Percentiles rank a stretch among this genome's conserved stretches.
phyloP scores from a whole-genome alignment of 2,888 invertebrate species.

The Chrysomela aeneicollis region DNA sequence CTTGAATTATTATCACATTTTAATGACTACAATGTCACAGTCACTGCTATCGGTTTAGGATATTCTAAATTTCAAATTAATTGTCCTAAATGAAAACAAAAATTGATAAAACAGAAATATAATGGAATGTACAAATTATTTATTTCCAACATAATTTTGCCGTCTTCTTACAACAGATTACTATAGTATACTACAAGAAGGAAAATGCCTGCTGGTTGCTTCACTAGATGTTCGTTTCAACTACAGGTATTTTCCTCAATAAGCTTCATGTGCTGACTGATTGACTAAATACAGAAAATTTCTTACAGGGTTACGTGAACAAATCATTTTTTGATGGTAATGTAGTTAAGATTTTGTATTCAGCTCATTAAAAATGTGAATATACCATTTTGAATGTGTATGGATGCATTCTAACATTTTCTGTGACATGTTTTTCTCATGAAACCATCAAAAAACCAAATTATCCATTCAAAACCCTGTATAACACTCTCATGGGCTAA shows the following conservation, averaged over 20 bases:
- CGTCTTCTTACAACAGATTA: constrained; percentile 64
- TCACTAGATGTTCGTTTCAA: constrained; percentile 14
- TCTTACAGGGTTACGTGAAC: constrained; percentile 30
- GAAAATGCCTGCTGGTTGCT: constrained; percentile 30
- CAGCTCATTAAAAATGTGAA: no score
- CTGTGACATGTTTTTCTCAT: no score
- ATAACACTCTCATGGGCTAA: constrained; percentile 49
- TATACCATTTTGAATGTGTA: no score
- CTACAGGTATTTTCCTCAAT: constrained; percentile 27
- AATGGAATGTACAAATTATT: constrained; percentile 85
- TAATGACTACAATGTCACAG: no score
- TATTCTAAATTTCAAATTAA: constrained; percentile 2
- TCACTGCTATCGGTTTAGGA: no score
- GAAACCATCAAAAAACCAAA: background rate
- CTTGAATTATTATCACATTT: no score
- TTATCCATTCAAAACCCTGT: constrained; percentile 29
- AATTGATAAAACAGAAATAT: constrained; percentile 65
- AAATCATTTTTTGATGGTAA: constrained; percentile 13
- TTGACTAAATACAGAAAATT: constrained; percentile 39
- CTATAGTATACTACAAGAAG: constrained; percentile 48
- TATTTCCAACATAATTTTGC: constrained; percentile 67
- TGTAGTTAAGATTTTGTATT: background rate
- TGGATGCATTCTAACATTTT: no score
- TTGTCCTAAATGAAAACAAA: constrained; percentile 61
- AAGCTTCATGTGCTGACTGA: constrained; percentile 41